phyloP scores from a whole-genome alignment of 2,113 vertebrate genomes.

The Phalacrocorax aristotelis region DNA sequence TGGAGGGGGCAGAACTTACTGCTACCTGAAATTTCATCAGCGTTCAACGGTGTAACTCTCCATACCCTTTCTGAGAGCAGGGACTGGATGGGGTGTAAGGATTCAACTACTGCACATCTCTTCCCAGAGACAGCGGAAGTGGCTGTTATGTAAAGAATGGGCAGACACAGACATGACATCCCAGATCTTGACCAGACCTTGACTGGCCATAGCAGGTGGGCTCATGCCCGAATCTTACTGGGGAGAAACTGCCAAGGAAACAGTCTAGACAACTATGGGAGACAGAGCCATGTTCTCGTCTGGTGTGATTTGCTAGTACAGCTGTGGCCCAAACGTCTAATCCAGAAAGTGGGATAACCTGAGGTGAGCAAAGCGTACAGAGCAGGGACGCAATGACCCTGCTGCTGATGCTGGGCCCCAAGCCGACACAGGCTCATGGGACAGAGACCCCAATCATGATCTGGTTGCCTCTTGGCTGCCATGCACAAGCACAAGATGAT shows the following conservation, averaged over 20 bases:
- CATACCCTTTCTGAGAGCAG: neutral
- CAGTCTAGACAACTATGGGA: neutral
- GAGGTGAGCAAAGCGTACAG: neutral
- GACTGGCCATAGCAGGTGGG: neutral
- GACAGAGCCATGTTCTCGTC: fast-evolving
- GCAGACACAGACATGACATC: neutral
- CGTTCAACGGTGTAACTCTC: neutral
- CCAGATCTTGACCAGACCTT: neutral
- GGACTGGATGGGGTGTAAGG: neutral
- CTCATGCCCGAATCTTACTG: neutral
- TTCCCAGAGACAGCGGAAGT: neutral
- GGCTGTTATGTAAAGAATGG: neutral
- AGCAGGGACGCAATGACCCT: neutral
- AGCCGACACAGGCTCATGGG: neutral
- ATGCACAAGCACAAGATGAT: fast-evolving
- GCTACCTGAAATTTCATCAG: conserved; percentile 24
- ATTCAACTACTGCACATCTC: neutral
- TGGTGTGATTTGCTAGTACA: neutral
- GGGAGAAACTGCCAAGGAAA: neutral
- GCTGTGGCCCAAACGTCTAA: neutral
- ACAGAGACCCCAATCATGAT: neutral
- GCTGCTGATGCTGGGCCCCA: fast-evolving
- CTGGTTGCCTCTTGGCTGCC: neutral
- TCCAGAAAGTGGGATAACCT: neutral
- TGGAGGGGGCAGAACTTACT: neutral